Evolutionary conservation across 2,113 vertebrate genomes (phyloP).

Genomic region (Rhinopithecus roxellana): DNA sequence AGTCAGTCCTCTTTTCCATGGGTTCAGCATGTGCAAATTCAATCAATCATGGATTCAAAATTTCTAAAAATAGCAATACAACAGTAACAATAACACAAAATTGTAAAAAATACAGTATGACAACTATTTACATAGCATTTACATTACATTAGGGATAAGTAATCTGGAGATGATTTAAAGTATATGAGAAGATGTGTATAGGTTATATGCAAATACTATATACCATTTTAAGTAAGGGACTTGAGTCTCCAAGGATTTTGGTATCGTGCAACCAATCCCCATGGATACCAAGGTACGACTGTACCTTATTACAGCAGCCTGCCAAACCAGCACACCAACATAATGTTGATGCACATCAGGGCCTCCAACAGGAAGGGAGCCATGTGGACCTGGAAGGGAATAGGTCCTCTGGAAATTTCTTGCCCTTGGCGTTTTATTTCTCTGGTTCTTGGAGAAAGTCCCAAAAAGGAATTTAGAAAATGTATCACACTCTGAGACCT

Average conservation of each 20-base stretch:
- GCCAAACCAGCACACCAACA: not conserved
- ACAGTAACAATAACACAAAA: not conserved
- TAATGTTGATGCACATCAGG: not conserved
- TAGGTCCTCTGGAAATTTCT: not conserved
- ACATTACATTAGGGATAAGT: not conserved
- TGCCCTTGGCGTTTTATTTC: not conserved
- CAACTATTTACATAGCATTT: not conserved
- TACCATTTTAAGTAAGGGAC: not conserved
- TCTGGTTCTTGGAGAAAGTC: not conserved
- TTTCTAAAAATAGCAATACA: not conserved
- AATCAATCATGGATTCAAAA: not conserved
- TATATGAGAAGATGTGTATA: not conserved
- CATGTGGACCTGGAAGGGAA: not conserved
- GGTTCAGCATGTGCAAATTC: not conserved
- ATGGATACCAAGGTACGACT: not conserved
- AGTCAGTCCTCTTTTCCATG: not conserved
- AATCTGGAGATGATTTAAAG: not conserved
- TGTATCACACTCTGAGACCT: not conserved
- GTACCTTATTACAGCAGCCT: not conserved
- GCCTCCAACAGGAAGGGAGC: not conserved
- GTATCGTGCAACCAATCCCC: not conserved
- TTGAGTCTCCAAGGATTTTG: not conserved
- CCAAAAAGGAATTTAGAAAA: not conserved
- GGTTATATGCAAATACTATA: not conserved
- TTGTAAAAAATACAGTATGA: not conserved